Percentiles rank a stretch among this genome's conserved stretches.
These are phyloP conservation scores for Macrophya alboannulata DNA, from an alignment of 2,888 invertebrate genomes.

Conservation along the genomic window DNA sequence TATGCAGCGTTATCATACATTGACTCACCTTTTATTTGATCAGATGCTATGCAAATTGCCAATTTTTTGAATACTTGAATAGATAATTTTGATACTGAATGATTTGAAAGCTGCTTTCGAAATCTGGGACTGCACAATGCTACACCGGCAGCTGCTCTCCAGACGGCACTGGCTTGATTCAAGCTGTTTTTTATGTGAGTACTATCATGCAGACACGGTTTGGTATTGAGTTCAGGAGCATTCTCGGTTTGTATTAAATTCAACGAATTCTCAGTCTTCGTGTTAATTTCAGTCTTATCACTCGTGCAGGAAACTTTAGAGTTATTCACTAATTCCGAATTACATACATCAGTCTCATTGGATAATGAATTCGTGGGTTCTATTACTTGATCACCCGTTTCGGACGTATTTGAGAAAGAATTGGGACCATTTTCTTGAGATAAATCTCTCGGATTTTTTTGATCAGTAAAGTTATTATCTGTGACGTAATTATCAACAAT, in stretches of 20 bases:
- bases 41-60: slow-evolving; percentile 71
- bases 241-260: slow-evolving; percentile 34
- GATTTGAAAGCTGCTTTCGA: slow-evolving; percentile 79
- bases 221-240: neutral
- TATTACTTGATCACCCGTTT: slow-evolving; percentile 32
- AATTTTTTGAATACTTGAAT: slow-evolving; percentile 71
- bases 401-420: neutral
- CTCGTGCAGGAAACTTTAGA: slow-evolving; percentile 15
- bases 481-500: slow-evolving; percentile 62
- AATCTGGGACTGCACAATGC: slow-evolving; percentile 83
- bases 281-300: slow-evolving; percentile 53
- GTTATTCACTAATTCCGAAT: slow-evolving; percentile 3
- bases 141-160: slow-evolving; percentile 78
- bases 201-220: slow-evolving; percentile 12
- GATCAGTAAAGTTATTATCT: slow-evolving; percentile 55
- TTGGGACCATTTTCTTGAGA: neutral
- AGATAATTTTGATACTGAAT: slow-evolving; percentile 73
- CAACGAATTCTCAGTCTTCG: slow-evolving; percentile 29
- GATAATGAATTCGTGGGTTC: slow-evolving; percentile 24
- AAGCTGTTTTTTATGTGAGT: slow-evolving; percentile 64
- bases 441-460: slow-evolving; percentile 17
- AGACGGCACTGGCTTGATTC: slow-evolving; percentile 74
- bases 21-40: slow-evolving; percentile 70
- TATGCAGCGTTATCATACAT: neutral
- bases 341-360: slow-evolving; percentile 45